Evolutionary conservation across 2,888 invertebrate genomes (phyloP).

Genomic region (Eurytoma adleriae): DNA sequence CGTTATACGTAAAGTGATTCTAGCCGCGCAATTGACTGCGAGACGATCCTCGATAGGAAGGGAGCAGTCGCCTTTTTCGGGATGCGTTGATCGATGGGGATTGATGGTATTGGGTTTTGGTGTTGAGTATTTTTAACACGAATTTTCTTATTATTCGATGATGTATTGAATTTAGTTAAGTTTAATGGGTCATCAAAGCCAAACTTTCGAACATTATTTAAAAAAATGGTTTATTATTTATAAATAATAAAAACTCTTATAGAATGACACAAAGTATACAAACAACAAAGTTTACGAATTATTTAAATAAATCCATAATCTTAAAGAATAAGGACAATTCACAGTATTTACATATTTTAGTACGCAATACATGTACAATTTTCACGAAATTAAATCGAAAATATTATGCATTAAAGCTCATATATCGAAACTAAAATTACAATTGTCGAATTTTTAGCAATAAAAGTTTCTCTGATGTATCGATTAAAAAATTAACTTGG

Average conservation of each 20-base stretch:
- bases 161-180: too few species aligned
- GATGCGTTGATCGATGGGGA: too few species aligned
- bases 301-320: constrained; percentile 13
- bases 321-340: constrained; percentile 42
- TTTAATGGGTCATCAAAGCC: background rate
- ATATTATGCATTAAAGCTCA: background rate
- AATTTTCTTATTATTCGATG: too few species aligned
- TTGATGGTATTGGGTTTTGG: too few species aligned
- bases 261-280: constrained; percentile 49
- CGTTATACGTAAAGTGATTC: background rate
- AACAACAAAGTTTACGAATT: constrained; percentile 44
- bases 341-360: constrained; percentile 49
- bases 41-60: background rate
- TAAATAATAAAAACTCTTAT: constrained; percentile 52
- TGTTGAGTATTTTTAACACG: too few species aligned
- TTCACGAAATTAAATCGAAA: constrained; percentile 28
- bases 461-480: too few species aligned
- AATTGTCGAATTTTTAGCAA: background rate
- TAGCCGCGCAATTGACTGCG: background rate
- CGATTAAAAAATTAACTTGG: too few species aligned
- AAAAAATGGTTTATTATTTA: constrained; percentile 44
- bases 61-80: too few species aligned
- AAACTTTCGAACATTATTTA: background rate
- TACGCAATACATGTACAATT: constrained; percentile 12
- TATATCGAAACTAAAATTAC: too few species aligned